Conservation (phyloP, 2,113 vertebrate genomes). For the Takifugu bimaculatus region DNA sequence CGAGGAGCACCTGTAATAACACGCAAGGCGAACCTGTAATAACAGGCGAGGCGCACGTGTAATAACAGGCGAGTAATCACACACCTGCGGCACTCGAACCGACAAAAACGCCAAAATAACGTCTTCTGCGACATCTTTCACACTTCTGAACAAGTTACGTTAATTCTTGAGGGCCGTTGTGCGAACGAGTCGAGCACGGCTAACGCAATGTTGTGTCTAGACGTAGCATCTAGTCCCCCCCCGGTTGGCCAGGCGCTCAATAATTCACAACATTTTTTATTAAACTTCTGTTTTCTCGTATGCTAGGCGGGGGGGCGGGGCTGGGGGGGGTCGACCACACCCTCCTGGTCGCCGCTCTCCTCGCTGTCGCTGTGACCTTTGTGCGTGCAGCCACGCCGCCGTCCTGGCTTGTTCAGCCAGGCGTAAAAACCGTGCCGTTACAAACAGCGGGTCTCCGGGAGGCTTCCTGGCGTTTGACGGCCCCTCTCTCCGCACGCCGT, state of each 20-base stretch:
- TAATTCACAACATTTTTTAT: conserved; percentile 51
- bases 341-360: neutral
- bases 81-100: no score
- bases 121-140: neutral
- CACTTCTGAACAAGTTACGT: no score
- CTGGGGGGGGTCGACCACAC: no score
- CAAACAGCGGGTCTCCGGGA: conserved; percentile 46
- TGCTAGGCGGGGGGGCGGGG: neutral
- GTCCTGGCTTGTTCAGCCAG: conserved; percentile 41
- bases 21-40: no score
- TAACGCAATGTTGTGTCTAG: conserved; percentile 64
- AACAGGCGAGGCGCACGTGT: no score
- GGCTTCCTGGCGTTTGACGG: conserved; percentile 58
- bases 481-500: conserved; percentile 40
- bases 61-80: no score
- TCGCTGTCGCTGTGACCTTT: neutral
- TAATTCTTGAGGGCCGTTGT: no score
- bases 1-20: no score
- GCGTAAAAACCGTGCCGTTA: conserved; percentile 34
- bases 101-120: no score
- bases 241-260: conserved; percentile 34
- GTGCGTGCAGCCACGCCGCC: conserved; percentile 29
- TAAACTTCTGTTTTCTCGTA: neutral
- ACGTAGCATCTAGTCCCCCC: conserved; percentile 28
- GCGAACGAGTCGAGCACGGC: conserved; percentile 11